Evolutionary conservation across 1,140 invertebrate species (phyloP).

Genomic region (Ceratoteleas bidentatus): DNA sequence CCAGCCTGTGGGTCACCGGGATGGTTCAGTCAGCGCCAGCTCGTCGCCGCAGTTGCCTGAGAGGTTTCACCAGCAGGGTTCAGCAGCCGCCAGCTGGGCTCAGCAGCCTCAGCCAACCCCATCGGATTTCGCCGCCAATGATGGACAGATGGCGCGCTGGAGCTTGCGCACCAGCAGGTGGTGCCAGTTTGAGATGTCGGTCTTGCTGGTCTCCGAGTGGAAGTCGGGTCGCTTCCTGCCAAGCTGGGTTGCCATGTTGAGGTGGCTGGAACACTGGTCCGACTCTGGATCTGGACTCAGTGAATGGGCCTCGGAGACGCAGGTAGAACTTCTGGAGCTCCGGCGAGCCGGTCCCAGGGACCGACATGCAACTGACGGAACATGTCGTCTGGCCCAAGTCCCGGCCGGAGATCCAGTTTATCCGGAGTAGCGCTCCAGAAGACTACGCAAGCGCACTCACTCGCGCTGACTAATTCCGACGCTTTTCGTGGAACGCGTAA

Average conservation of each 20-base stretch:
- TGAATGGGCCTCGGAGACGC: no score
- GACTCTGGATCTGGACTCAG: neutral
- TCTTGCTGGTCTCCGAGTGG: conserved; percentile 43
- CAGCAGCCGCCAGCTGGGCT: neutral
- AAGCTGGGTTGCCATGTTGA: conserved; percentile 31
- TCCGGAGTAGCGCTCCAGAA: conserved; percentile 48
- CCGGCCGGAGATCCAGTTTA: conserved; percentile 44
- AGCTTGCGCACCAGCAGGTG: conserved; percentile 32
- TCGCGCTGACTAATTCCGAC: conserved; percentile 74
- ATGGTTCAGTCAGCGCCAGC: conserved; percentile 14
- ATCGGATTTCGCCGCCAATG: neutral
- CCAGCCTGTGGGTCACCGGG: neutral
- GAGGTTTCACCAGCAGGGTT: conserved; percentile 14
- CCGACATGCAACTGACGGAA: no score
- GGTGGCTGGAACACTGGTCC: neutral
- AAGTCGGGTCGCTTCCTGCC: conserved; percentile 9
- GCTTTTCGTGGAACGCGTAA: conserved; percentile 49
- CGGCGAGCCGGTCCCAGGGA: no score
- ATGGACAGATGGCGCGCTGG: conserved; percentile 3
- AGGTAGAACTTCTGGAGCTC: no score
- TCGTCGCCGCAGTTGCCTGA: no score
- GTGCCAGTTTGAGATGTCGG: conserved; percentile 49
- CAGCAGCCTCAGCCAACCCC: conserved; percentile 11
- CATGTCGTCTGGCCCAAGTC: conserved; percentile 4
- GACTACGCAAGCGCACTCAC: conserved; percentile 77